These are phyloP conservation scores for Lochmaea crataegi DNA, from an alignment of 2,888 invertebrate genomes.

Conservation along the genomic window DNA sequence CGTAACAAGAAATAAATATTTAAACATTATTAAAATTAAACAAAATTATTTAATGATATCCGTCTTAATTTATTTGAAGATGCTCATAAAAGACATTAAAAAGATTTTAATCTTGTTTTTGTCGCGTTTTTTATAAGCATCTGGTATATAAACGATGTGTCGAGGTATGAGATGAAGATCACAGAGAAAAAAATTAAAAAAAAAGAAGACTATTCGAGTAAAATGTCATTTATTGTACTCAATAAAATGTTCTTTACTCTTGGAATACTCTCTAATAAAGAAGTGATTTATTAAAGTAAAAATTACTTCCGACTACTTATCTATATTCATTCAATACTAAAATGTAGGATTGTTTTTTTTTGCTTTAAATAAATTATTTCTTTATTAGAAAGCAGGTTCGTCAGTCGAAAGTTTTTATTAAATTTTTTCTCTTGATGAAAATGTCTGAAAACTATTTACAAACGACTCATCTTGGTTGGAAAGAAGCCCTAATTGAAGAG, in stretches of 20 bases:
- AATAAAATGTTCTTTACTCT: no score
- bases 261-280: no score
- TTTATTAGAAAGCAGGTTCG: no score
- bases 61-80: not conserved
- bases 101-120: not conserved
- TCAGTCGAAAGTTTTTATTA: not conserved
- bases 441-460: constrained; percentile 26
- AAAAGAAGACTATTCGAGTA: no score
- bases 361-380: no score
- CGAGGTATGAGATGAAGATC: constrained; percentile 34
- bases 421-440: constrained; percentile 6
- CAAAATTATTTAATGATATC: constrained; percentile 21
- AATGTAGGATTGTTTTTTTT: no score
- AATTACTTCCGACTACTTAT: no score
- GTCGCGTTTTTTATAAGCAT: constrained; percentile 21
- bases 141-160: constrained; percentile 35
- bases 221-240: no score
- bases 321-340: no score
- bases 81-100: not conserved
- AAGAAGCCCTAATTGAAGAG: constrained; percentile 27
- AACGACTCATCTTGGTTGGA: constrained; percentile 23
- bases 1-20: constrained; percentile 48
- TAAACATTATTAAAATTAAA: constrained; percentile 36
- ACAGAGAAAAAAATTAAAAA: constrained; percentile 27
- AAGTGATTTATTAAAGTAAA: no score